Evolutionary conservation across 2,797 vertebrate species (phyloP).

Genomic region (Bradypodion ventrale): DNA sequence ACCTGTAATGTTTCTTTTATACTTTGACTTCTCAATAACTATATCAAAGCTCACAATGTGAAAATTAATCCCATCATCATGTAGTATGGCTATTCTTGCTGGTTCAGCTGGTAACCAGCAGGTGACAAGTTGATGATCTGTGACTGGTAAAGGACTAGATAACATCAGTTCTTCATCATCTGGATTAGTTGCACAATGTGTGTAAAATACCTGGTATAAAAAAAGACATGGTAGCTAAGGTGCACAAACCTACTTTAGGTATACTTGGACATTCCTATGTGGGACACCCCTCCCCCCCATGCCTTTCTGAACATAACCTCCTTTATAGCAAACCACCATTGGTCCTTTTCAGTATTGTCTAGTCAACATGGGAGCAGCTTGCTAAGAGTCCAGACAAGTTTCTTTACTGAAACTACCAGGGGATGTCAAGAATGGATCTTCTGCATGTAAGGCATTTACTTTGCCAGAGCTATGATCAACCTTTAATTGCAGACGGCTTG

Average conservation of each 20-base stretch:
- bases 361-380: not conserved
- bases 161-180: slow-evolving; percentile 63
- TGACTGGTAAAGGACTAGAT: slow-evolving; percentile 66
- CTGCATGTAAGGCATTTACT: not conserved
- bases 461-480: not conserved
- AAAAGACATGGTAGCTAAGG: not conserved
- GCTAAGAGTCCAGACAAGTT: not conserved
- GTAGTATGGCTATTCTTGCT: slow-evolving; percentile 74
- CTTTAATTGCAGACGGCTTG: not conserved
- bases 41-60: slow-evolving; percentile 75
- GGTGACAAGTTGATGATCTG: slow-evolving; percentile 60
- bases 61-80: not conserved
- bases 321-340: not conserved
- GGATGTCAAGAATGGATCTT: not conserved
- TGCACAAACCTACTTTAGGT: not conserved
- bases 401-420: not conserved
- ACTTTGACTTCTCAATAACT: slow-evolving; percentile 68
- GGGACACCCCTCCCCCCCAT: not conserved
- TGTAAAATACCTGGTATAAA: slow-evolving; percentile 70
- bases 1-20: slow-evolving; percentile 72
- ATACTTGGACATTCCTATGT: not conserved
- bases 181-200: slow-evolving; percentile 66
- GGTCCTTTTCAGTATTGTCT: not conserved
- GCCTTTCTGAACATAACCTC: not conserved
- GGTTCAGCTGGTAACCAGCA: slow-evolving; percentile 77